Conservation (phyloP, 1,140 invertebrate genomes). For the Listronotus bonariensis region DNA sequence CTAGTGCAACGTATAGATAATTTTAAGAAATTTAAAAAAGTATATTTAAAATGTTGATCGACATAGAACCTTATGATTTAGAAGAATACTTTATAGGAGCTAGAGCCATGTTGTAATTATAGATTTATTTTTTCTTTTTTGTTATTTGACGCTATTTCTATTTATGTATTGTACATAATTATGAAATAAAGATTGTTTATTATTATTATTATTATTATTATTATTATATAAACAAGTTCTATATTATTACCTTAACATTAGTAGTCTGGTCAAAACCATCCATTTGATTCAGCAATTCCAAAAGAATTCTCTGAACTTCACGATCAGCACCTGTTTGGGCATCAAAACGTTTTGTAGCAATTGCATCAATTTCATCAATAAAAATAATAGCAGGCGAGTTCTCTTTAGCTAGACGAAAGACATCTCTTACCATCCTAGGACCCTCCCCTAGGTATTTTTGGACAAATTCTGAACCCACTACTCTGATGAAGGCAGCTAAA, state of each 20-base stretch:
- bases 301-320: slow-evolving; percentile 97
- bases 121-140: too few relatives aligned
- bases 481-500: slow-evolving; percentile 93
- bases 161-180: too few relatives aligned
- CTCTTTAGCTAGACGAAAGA: slow-evolving; percentile 98
- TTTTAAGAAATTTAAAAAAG: too few relatives aligned
- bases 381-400: slow-evolving; percentile 99
- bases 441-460: slow-evolving; percentile 99
- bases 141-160: too few relatives aligned
- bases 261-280: slow-evolving; percentile 99
- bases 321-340: slow-evolving; percentile 98
- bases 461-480: slow-evolving; percentile 99
- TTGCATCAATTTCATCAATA: slow-evolving; percentile 98
- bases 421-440: slow-evolving; percentile 98
- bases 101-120: too few relatives aligned
- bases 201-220: too few relatives aligned
- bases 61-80: too few relatives aligned
- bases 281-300: slow-evolving; percentile 99
- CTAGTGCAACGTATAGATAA: too few relatives aligned
- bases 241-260: slow-evolving; percentile 86
- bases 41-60: too few relatives aligned
- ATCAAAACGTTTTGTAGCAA: slow-evolving; percentile 98
- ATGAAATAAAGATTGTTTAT: too few relatives aligned
- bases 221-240: not conserved
- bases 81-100: too few relatives aligned